Conservation (phyloP, 2,113 vertebrate species). For the Andinoacara biseriatus region DNA sequence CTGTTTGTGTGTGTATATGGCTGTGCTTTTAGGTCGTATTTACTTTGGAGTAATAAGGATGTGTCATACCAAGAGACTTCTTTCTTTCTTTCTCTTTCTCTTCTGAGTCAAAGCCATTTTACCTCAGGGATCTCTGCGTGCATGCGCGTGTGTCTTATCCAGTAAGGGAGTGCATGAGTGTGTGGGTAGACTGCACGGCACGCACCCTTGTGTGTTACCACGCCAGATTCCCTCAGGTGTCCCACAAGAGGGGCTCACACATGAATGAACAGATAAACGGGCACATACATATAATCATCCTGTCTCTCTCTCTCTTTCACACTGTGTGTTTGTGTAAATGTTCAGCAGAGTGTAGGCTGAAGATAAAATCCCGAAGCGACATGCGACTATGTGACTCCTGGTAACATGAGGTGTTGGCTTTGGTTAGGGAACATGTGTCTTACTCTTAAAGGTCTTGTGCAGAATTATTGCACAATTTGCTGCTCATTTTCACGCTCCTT, state of each 20-base stretch:
- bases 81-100: slow-evolving; percentile 29
- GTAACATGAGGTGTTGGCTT: background rate
- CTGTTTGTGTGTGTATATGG: background rate
- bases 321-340: background rate
- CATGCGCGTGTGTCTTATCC: background rate
- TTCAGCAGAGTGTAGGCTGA: background rate
- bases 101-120: slow-evolving; percentile 20
- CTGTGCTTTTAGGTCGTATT: background rate
- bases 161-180: slow-evolving; percentile 37
- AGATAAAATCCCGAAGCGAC: background rate
- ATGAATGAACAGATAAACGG: slow-evolving; percentile 12
- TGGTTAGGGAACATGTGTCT: background rate
- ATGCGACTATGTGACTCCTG: background rate
- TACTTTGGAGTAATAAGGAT: background rate
- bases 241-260: background rate
- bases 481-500: background rate
- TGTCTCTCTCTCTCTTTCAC: background rate
- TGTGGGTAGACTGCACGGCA: slow-evolving; percentile 52
- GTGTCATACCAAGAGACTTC: background rate
- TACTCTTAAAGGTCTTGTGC: background rate
- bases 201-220: slow-evolving; percentile 52
- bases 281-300: background rate
- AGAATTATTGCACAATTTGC: background rate
- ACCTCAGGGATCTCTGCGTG: slow-evolving; percentile 15
- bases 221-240: slow-evolving; percentile 65